Conservation (phyloP, 1,140 invertebrate genomes). For the Cherax destructor region DNA sequence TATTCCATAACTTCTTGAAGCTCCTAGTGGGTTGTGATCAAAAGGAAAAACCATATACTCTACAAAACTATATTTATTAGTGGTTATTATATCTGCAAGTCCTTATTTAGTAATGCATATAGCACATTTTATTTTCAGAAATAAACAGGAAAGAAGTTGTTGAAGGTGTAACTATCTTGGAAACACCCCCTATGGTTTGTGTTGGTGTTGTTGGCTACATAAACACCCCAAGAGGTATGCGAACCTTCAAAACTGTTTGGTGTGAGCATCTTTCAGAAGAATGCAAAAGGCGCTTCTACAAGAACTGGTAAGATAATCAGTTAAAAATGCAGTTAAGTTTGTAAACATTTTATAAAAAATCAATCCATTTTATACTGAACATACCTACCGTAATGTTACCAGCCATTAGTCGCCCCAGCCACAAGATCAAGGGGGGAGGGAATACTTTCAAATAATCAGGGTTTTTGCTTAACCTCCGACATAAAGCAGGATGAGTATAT, state of each 20-base stretch:
- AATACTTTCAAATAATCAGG: no score
- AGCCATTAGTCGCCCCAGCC: no score
- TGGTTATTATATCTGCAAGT: neutral
- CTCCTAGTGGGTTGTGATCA: neutral
- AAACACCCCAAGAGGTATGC: conserved; percentile 96
- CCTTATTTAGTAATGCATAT: conserved; percentile 19
- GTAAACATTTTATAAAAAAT: no score
- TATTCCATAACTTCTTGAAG: neutral
- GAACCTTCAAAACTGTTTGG: conserved; percentile 96
- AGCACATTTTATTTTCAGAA: conserved; percentile 81
- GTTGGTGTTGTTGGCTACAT: conserved; percentile 99
- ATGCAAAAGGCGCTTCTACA: conserved; percentile 98
- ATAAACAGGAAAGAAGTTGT: conserved; percentile 99
- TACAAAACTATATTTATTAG: neutral
- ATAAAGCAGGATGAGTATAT: no score
- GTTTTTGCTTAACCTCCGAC: no score
- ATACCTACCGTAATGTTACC: no score
- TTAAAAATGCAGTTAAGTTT: no score
- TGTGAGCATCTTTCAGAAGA: conserved; percentile 99
- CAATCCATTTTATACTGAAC: no score
- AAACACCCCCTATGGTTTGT: conserved; percentile 98
- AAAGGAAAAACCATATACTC: neutral
- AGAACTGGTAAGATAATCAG: conserved; percentile 92
- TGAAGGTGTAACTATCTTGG: conserved; percentile 98
- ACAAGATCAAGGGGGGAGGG: no score